Conservation (phyloP, 1,140 invertebrate species). For the Hormaphis cornu region DNA sequence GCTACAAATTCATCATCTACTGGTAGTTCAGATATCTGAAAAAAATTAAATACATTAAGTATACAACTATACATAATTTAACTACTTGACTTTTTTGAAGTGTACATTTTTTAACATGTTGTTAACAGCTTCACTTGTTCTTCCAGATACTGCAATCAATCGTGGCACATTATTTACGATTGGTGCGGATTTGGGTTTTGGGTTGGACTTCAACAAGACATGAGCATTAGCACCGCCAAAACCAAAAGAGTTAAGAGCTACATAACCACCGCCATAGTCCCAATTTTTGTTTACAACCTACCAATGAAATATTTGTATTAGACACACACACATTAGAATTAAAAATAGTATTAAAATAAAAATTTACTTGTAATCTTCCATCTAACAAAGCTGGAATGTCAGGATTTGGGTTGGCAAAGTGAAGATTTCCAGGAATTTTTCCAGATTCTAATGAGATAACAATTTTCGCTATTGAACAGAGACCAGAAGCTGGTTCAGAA, state of each 20-base stretch:
- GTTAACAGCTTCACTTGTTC: constrained; percentile 72
- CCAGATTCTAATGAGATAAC: constrained; percentile 81
- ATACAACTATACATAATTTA: neutral
- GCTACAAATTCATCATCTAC: constrained; percentile 67
- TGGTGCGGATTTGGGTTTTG: constrained; percentile 54
- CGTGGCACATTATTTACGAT: constrained; percentile 51
- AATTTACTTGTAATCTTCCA: constrained; percentile 63
- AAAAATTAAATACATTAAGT: neutral
- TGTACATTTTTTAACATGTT: constrained; percentile 54
- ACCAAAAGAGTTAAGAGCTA: constrained; percentile 90
- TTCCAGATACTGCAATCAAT: constrained; percentile 67
- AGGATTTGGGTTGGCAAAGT: constrained; percentile 74
- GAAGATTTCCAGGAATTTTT: constrained; percentile 80
- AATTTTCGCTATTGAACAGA: constrained; percentile 83
- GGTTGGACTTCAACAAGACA: constrained; percentile 69
- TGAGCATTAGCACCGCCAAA: constrained; percentile 97
- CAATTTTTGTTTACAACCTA: constrained; percentile 69
- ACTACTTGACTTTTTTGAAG: neutral
- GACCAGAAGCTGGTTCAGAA: constrained; percentile 83
- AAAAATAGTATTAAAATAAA: neutral
- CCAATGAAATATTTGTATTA: constrained; percentile 12
- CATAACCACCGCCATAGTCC: constrained; percentile 72
- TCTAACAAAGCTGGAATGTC: constrained; percentile 80
- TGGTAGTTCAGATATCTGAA: constrained; percentile 44
- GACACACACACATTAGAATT: too few relatives aligned